phyloP scores from a whole-genome alignment of 2,797 vertebrate genomes.

The Phaenicophaeus curvirostris region DNA sequence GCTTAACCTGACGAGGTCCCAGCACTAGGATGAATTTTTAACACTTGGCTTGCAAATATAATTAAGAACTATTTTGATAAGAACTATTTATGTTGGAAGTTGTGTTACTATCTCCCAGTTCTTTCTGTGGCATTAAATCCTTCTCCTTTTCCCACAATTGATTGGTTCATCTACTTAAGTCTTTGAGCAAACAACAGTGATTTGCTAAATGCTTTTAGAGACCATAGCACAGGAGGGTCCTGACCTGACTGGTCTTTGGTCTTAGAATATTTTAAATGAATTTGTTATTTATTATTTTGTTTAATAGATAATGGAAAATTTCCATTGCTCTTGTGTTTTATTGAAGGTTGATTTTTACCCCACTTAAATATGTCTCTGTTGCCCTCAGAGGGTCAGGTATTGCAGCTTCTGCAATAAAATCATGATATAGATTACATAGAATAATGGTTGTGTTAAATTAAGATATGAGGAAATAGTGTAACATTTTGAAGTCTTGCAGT shows the following conservation, averaged over 20 bases:
- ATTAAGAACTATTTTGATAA: background rate
- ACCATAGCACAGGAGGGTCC: background rate
- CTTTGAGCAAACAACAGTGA: background rate
- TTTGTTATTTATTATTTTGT: background rate
- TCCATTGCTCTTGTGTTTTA: background rate
- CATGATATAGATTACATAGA: background rate
- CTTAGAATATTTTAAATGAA: background rate
- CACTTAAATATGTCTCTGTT: background rate
- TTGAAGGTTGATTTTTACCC: background rate
- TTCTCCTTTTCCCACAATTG: background rate
- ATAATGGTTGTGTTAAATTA: background rate
- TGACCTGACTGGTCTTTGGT: background rate
- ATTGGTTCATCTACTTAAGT: background rate
- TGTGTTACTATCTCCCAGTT: background rate
- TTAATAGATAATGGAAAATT: background rate
- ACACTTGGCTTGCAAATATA: background rate
- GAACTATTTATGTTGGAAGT: background rate
- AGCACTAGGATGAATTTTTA: background rate
- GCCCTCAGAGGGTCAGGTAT: background rate
- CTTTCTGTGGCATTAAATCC: background rate
- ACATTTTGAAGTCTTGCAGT: background rate
- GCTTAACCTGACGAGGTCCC: background rate
- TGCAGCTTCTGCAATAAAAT: background rate
- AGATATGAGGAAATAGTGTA: background rate
- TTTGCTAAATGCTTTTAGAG: constrained; percentile 17